Conservation (phyloP, 2,113 vertebrate genomes). For the Polyodon spathula region DNA sequence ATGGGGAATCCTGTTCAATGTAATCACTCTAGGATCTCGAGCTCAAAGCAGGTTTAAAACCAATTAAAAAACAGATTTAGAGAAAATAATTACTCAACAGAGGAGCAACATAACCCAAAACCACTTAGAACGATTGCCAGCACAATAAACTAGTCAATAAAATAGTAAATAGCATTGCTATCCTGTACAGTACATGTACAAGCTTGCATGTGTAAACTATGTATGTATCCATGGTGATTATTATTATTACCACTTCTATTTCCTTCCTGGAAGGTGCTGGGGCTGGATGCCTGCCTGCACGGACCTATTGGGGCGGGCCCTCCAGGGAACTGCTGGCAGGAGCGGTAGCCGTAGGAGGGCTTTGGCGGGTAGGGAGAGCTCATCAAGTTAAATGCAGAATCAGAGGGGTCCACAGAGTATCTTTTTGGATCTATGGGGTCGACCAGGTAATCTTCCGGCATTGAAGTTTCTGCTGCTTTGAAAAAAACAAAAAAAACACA, state of each 20-base stretch:
- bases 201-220: background rate
- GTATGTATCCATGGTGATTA: background rate
- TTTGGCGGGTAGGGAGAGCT: slow-evolving; percentile 51
- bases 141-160: too few relatives aligned
- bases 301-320: slow-evolving; percentile 46
- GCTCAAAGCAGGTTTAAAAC: too few relatives aligned
- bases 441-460: slow-evolving; percentile 66
- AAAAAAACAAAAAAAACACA: slow-evolving; percentile 15
- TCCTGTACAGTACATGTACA: too few relatives aligned
- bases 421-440: slow-evolving; percentile 58
- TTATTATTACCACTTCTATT: slow-evolving; percentile 73
- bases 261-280: slow-evolving; percentile 64
- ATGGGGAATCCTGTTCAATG: too few relatives aligned
- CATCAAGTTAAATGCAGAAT: slow-evolving; percentile 58
- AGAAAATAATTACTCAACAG: too few relatives aligned
- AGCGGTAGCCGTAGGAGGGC: slow-evolving; percentile 50
- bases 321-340: slow-evolving; percentile 44
- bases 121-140: too few relatives aligned
- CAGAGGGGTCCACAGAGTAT: slow-evolving; percentile 56
- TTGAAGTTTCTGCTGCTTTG: slow-evolving; percentile 54
- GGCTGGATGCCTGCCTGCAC: slow-evolving; percentile 65
- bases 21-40: too few relatives aligned
- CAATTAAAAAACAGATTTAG: too few relatives aligned
- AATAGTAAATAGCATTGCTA: too few relatives aligned
- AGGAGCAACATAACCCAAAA: too few relatives aligned